Evolutionary conservation across 2,113 vertebrate genomes (phyloP).

Genomic region (Hepsetus odoe): DNA sequence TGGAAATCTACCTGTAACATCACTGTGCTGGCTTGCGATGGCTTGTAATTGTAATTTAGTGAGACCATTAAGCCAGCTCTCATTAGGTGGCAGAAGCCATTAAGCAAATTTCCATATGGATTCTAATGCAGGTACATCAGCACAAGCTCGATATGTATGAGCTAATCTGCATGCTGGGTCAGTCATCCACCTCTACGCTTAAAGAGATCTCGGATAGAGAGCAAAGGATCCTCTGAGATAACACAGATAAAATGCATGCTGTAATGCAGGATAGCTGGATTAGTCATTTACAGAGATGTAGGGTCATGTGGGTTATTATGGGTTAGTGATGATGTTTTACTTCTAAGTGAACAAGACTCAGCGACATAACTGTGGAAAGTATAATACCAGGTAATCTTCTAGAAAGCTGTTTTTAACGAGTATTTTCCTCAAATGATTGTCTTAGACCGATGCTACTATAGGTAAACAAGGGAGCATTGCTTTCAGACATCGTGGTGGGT

Average conservation of each 20-base stretch:
- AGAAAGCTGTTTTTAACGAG: no score
- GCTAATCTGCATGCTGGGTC: background rate
- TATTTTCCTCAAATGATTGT: no score
- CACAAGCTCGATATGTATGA: background rate
- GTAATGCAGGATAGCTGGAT: no score
- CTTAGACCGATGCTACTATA: no score
- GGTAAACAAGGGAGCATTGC: no score
- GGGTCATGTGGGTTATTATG: no score
- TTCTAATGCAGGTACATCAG: slow-evolving; percentile 7
- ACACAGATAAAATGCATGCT: background rate
- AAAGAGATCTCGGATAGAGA: background rate
- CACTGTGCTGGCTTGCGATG: background rate
- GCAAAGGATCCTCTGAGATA: background rate
- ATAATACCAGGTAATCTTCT: no score
- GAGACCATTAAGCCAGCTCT: background rate
- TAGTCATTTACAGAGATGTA: no score
- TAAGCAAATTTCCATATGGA: slow-evolving; percentile 12
- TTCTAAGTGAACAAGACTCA: no score
- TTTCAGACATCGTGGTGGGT: no score
- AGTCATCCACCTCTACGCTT: background rate
- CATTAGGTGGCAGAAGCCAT: background rate
- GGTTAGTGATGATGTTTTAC: no score
- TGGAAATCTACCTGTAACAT: background rate
- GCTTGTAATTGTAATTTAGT: background rate
- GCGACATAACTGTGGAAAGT: no score